Base-by-base conservation (phyloP, 2,113 vertebrate genomes). In the Cryptotis parvus region DNA sequence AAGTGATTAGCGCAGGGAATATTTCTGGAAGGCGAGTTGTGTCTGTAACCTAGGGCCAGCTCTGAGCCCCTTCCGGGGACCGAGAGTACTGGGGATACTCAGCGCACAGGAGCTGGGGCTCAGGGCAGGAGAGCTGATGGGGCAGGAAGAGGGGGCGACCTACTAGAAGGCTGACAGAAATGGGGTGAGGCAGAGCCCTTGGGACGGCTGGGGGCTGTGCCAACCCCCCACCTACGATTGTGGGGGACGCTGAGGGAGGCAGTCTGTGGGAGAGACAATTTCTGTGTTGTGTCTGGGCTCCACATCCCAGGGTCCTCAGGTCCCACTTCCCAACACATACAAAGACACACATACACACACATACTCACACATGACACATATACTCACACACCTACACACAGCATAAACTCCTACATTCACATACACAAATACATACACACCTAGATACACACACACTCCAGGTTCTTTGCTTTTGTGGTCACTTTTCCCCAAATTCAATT, bases 1-100 rank as follows among this genome's bases (percentile, higher is more conserved):
- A 97, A 96, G 96, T 82, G 97, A 98, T 98, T 98, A 98, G 94
- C 96, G 91, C 85, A 77, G 94, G 84, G 97, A 97, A 97, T 93
- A 78, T 97, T 97, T 97, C 94, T 91, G 92, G 92, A 90, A 95
- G 97, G 96, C 95, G 96, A 97, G 96, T 94, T 97, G 95, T 95
- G 77, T 97, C 96, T 96, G 92, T 97, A 97, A 96, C 97, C 87
- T 33, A 24, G 85, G 66, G 70, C 3, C 73, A 29, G 75, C 79
- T 89, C 0, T 72, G 79, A n/a, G 9, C 12, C 1, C 15, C 84
- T 90, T 94, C 70, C 58, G 4, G 1, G 41, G 81, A 9, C 0
- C 4, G 0, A 9, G 63, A 87, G 83, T 86, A 10, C 6, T 27
- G 70, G 88, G 58, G 43, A 83, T 84, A 84, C 90, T 91, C 20